Evolutionary conservation across 2,888 invertebrate species (phyloP).

Genomic region (Phaonia tiefii): DNA sequence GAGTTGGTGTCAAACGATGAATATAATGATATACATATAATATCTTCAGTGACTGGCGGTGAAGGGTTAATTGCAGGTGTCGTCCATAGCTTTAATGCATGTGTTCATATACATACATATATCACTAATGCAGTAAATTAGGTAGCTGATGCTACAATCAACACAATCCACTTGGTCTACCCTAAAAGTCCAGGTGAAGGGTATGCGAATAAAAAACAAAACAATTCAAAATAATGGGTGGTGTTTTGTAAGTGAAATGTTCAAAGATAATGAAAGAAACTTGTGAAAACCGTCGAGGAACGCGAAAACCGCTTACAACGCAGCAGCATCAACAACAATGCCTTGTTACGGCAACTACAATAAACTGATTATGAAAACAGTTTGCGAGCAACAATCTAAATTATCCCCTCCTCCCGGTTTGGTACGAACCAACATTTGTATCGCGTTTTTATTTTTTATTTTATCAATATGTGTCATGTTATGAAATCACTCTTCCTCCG

Average conservation of each 20-base stretch:
- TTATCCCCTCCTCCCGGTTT: conserved; percentile 33
- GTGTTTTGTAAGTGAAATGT: conserved; percentile 71
- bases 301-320: background rate
- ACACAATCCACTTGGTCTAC: background rate
- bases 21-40: too few relatives aligned
- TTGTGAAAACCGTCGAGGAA: conserved; percentile 42
- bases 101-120: too few relatives aligned
- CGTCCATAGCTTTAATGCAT: too few relatives aligned
- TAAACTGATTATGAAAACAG: conserved; percentile 58
- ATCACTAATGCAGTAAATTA: conserved; percentile 7
- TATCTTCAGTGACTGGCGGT: too few relatives aligned
- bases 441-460: conserved; percentile 1
- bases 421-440: conserved; percentile 1
- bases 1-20: too few relatives aligned
- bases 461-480: conserved; percentile 63
- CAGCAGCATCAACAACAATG: background rate
- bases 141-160: background rate
- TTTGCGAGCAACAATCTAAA: conserved; percentile 16
- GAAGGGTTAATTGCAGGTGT: too few relatives aligned
- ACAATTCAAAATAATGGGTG: conserved; percentile 68
- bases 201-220: conserved; percentile 41
- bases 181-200: background rate
- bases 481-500: conserved; percentile 49
- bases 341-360: conserved; percentile 11
- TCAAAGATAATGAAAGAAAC: conserved; percentile 54